Percentiles rank a stretch among this genome's conserved stretches.
Evolutionary conservation across 2,797 vertebrate genomes (phyloP).

Genomic region (Sternotherus odoratus): DNA sequence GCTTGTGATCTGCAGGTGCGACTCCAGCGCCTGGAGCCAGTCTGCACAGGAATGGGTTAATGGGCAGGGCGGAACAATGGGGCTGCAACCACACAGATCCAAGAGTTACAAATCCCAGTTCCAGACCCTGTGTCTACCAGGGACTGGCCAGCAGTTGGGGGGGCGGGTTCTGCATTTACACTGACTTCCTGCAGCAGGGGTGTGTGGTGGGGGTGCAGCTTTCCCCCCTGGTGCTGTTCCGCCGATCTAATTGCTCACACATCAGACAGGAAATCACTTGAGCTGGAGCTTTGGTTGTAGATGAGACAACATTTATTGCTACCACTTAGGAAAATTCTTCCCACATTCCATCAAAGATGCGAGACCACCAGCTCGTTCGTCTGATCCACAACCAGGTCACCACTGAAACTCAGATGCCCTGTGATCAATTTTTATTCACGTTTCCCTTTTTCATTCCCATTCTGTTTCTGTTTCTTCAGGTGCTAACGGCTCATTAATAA

Average conservation of each 20-base stretch:
- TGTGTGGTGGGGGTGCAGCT: rapidly evolving
- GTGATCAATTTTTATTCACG: rapidly evolving
- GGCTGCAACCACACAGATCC: too few relatives aligned
- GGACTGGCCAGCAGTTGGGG: neutral
- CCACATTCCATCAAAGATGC: rapidly evolving
- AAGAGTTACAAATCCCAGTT: too few relatives aligned
- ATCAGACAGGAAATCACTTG: rapidly evolving
- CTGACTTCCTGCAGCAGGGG: too few relatives aligned
- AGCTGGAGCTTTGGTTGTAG: neutral
- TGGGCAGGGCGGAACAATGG: neutral
- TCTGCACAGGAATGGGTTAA: neutral
- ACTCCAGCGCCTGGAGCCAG: too few relatives aligned
- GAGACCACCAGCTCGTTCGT: neutral
- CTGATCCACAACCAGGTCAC: too few relatives aligned
- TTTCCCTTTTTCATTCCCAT: neutral
- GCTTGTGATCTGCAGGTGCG: too few relatives aligned
- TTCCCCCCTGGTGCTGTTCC: neutral
- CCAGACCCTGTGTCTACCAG: too few relatives aligned
- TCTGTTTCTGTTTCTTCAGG: neutral
- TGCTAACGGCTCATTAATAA: rapidly evolving
- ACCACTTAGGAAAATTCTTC: neutral
- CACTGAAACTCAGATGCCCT: too few relatives aligned
- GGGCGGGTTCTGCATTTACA: too few relatives aligned
- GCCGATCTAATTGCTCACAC: neutral
- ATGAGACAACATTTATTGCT: rapidly evolving